phyloP scores from a whole-genome alignment of 2,888 invertebrate genomes.

The Hypomecis punctinalis region DNA sequence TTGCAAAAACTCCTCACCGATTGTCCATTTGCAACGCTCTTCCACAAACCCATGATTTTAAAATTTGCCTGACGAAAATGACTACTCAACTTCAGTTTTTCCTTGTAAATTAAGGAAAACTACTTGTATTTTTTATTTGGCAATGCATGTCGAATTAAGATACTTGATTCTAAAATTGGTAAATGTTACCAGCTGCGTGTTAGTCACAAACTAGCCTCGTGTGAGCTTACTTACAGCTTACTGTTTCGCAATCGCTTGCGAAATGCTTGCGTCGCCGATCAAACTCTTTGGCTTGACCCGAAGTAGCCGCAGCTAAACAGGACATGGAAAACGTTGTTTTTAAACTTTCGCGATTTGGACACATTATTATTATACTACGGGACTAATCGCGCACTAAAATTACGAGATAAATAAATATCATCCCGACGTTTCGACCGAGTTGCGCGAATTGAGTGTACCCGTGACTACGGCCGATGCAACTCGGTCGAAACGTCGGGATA shows the following conservation, averaged over 20 bases:
- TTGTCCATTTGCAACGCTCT: slow-evolving; percentile 21
- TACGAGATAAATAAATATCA: no score
- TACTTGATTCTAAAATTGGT: neutral
- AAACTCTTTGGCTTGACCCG: neutral
- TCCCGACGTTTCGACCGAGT: no score
- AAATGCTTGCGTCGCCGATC: slow-evolving; percentile 4
- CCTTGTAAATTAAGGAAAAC: neutral
- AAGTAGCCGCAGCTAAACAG: neutral
- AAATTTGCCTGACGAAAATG: neutral
- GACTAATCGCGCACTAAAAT: no score
- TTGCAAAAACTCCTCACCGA: slow-evolving; percentile 26
- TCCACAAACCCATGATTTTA: neutral
- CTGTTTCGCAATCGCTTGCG: slow-evolving; percentile 14
- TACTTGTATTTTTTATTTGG: neutral
- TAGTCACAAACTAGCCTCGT: slow-evolving; percentile 12
- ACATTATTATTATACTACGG: no score
- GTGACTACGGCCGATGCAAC: no score
- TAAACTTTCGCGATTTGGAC: no score
- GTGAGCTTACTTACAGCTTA: slow-evolving; percentile 9
- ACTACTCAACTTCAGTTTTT: neutral
- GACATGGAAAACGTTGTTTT: neutral
- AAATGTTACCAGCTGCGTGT: neutral
- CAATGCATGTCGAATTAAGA: neutral
- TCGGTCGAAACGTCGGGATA: no score
- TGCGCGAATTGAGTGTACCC: no score